Evolutionary conservation across 1,140 invertebrate species (phyloP), one percentile per base, ranked within the genome.

Genomic region (Psix sp.): DNA sequence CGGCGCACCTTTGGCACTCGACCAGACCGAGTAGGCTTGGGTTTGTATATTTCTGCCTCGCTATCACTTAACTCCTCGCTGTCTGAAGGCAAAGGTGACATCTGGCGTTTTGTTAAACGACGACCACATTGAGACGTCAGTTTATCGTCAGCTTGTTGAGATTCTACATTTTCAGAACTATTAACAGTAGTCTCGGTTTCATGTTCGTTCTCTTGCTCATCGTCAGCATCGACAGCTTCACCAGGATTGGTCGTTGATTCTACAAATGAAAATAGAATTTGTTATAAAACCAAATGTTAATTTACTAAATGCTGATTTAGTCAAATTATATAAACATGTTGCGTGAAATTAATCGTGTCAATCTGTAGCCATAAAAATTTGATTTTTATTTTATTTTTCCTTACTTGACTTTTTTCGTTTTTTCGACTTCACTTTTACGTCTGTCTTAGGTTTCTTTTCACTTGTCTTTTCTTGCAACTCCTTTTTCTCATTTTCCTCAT

Each of bases 11-110:
- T 84, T 6, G 85, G 79, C 14, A 78, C 29, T 62, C 85, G 72
- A 18, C 85, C 83, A 0, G 83, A 87, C 31, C 85, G 71, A 9
- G 86, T 87, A 7, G 83, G 81, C 65, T 84, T 77, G 0, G 79
- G 60, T 33, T 79, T 76, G 38, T 85, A 84, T 26, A 84, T 43
- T 62, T 85, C 83, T 0, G 67, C 72, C 11, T 84, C 80, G 17
- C 79, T 35, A 35, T 35, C 33, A 11, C 33, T 71, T 33, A 77
- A 70, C 10, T 56, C 48, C 4, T 67, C 51, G 10, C 40, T 43
- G 17, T 65, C 18, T 9, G 42, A 31, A 3, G 24, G 16, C 18
- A 1, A 5, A 2, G 13, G 13, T 13, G 14, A 17, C n/a, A 39
- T 0, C 2, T 31, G 21, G 1, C 60, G 36, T 40, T 54, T 54